phyloP scores from a whole-genome alignment of 2,888 invertebrate species.

The Tipula vernalis region DNA sequence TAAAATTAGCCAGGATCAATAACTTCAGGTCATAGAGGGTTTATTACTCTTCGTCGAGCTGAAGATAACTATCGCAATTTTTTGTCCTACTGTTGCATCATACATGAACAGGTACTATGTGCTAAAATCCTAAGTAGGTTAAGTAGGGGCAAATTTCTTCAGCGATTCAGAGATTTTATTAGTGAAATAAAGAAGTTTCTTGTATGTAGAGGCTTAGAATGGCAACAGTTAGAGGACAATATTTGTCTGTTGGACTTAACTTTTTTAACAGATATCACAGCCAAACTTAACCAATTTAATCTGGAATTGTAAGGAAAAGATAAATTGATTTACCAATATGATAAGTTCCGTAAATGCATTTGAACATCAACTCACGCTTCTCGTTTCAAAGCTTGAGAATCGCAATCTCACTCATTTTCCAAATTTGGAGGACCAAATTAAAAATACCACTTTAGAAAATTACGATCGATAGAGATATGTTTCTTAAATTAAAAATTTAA shows the following conservation, averaged over 20 bases:
- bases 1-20: not conserved
- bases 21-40: constrained; percentile 5
- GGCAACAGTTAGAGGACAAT: no score
- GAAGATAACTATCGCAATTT: constrained; percentile 9
- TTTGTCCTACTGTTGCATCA: constrained; percentile 5
- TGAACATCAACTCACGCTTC: not conserved
- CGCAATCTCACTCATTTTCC: not conserved
- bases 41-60: constrained; percentile 5
- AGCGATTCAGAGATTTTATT: no score
- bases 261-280: constrained; percentile 7
- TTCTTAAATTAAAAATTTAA: not conserved
- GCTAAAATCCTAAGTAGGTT: not conserved
- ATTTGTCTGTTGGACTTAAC: not conserved
- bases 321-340: not conserved
- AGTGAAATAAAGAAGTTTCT: no score
- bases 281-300: constrained; percentile 8
- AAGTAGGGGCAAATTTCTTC: no score
- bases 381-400: not conserved
- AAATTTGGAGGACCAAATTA: not conserved
- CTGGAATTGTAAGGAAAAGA: constrained; percentile 7
- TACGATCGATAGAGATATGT: not conserved
- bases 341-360: not conserved
- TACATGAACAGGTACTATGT: constrained; percentile 8
- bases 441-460: not conserved
- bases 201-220: no score